Evolutionary conservation across 1,140 invertebrate genomes (phyloP), one percentile per base, ranked within the genome.

Genomic region (Pseudomyrmex gracilis): DNA sequence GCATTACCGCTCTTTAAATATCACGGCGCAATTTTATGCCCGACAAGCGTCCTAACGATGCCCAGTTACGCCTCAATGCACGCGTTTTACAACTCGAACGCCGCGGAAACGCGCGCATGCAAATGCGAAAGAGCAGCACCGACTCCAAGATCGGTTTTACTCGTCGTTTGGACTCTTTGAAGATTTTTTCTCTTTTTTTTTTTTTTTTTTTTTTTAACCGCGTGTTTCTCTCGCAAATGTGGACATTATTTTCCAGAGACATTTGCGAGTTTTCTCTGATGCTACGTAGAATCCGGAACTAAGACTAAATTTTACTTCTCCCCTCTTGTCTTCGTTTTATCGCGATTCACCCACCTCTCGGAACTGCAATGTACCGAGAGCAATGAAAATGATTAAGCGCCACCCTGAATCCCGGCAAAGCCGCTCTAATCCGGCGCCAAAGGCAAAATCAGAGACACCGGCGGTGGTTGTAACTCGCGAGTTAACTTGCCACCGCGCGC

Each of bases 391-490:
- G 80, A 86, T 93, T 93, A 92, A 93, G 85, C 90, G 88, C 84
- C 82, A 89, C 43, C 78, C 88, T 84, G 90, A 91, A 91, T 92
- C 86, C 89, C 82, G 73, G 87, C 71, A 84, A 92, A 93, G 89
- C 87, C 90, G 83, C 86, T 90, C 84, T 91, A 91, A 93, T 93
- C 90, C 90, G 80, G 85, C 85, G 86, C 88, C 90, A 91, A 92
- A 92, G 87, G 89, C 86, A 88, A 92, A 85, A 91, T 93, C 88
- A 89, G 85, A 84, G 88, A 90, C 86, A 86, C 89, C 85, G 89
- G 53, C 61, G 51, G 51, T 24, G 60, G 34, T 71, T 83, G 85
- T 83, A 88, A 87, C 86, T 85, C 71, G 80, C 78, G 88, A 84
- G 57, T 90, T 89, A 90, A 85, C 86, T 86, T 85, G 67, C 66